phyloP scores from a whole-genome alignment of 1,140 invertebrate species.

The Drosophila rhopaloa region DNA sequence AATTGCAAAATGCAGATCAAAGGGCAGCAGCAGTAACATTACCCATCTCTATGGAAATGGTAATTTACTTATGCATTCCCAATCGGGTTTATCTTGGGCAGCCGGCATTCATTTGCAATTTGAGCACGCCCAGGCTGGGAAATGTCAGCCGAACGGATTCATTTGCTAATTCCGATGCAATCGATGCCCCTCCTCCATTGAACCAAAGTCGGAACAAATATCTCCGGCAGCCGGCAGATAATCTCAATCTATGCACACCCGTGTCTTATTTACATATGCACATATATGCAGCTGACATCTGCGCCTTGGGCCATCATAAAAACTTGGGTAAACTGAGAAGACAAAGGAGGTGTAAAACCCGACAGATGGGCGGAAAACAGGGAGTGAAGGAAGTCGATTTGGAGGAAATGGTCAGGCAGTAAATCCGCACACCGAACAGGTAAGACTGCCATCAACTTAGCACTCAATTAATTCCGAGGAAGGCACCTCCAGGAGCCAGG shows the following conservation, averaged over 20 bases:
- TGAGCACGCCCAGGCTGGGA: conserved; percentile 22
- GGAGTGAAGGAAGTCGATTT: conserved; percentile 8
- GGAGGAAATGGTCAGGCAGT: conserved; percentile 25
- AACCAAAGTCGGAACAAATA: conserved; percentile 7
- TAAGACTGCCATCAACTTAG: conserved; percentile 52
- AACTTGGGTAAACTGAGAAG: conserved; percentile 27
- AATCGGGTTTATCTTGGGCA: conserved; percentile 1
- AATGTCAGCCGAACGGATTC: conserved; percentile 20
- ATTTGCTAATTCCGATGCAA: conserved; percentile 42
- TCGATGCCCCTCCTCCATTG: conserved; percentile 17
- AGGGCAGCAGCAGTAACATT: conserved; percentile 14
- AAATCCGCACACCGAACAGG: conserved; percentile 33
- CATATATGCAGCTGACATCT: conserved; percentile 26
- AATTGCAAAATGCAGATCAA: conserved; percentile 31
- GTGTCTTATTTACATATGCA: conserved; percentile 51
- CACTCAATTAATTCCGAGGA: conserved; percentile 65
- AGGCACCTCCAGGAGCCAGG: conserved; percentile 8
- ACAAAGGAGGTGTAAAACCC: conserved; percentile 57
- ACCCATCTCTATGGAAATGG: neutral
- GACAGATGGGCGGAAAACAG: conserved; percentile 20
- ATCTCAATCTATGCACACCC: conserved; percentile 37
- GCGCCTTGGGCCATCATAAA: conserved; percentile 41
- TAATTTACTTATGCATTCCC: conserved; percentile 33
- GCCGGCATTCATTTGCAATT: conserved; percentile 25
- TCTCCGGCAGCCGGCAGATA: conserved; percentile 5